A percentile compares a stretch with the other conserved stretches of the same genome.
Conservation (phyloP, 2,888 invertebrate genomes). For the Timema podura region DNA sequence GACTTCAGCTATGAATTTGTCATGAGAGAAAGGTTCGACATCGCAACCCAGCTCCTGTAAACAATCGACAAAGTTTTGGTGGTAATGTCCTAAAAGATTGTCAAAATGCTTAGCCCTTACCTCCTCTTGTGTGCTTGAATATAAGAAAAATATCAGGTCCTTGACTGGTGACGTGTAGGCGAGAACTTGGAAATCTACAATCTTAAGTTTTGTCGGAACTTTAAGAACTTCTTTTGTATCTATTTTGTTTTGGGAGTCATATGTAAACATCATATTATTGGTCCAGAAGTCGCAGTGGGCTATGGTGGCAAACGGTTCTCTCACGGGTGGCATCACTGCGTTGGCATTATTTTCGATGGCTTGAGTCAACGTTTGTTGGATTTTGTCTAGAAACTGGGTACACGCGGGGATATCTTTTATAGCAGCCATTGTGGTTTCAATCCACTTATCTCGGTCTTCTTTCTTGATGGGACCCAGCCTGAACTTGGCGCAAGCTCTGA, state of each 20-base stretch:
- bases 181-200: background rate
- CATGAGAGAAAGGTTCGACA: background rate
- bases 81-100: background rate
- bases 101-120: background rate
- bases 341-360: too few species aligned
- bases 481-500: background rate
- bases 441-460: too few species aligned
- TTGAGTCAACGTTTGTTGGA: too few species aligned
- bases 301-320: constrained; percentile 10
- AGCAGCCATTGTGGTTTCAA: too few species aligned
- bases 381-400: too few species aligned
- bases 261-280: constrained; percentile 3
- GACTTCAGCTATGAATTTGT: background rate
- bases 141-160: constrained; percentile 3
- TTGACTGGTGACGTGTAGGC: background rate
- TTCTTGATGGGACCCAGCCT: background rate
- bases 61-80: constrained; percentile 1
- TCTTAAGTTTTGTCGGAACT: background rate
- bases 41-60: constrained; percentile 1
- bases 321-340: too few species aligned
- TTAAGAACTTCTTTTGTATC: background rate
- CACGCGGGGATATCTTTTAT: too few species aligned
- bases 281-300: background rate
- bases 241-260: too few species aligned
- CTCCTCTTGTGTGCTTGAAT: background rate